These are phyloP conservation scores for Bedellia somnulentella DNA, from an alignment of 2,888 invertebrate species.

Conservation along the genomic window DNA sequence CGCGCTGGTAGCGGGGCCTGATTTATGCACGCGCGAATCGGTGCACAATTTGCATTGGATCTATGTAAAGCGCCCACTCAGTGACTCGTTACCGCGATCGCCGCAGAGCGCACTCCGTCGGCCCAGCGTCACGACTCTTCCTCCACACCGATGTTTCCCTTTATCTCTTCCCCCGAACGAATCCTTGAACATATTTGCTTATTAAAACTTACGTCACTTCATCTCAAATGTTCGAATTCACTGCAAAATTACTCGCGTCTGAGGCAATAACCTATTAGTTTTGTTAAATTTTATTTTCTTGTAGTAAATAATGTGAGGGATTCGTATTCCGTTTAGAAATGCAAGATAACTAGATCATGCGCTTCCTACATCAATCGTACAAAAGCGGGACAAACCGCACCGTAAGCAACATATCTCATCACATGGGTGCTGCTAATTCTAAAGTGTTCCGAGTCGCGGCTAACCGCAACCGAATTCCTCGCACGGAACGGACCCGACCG, in stretches of 20 bases:
- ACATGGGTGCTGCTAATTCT: constrained; percentile 42
- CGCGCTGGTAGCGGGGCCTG: constrained; percentile 17
- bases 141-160: constrained; percentile 19
- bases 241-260: no score
- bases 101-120: constrained; percentile 19
- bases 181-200: no score
- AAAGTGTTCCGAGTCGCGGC: constrained; percentile 42
- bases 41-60: constrained; percentile 45
- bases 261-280: no score
- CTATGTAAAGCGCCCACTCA: constrained; percentile 40
- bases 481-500: no score
- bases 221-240: no score
- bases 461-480: constrained; percentile 36
- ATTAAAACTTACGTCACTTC: no score
- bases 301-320: no score
- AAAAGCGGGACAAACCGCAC: no score
- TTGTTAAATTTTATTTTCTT: no score
- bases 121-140: constrained; percentile 27
- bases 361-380: no score
- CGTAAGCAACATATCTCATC: constrained; percentile 43
- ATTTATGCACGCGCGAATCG: constrained; percentile 38
- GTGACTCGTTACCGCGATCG: constrained; percentile 31
- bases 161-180: constrained; percentile 12
- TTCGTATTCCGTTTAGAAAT: no score
- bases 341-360: no score